Evolutionary conservation across 2,113 vertebrate species (phyloP), one percentile per base, ranked within the genome.

Genomic region (Candoia aspera): DNA sequence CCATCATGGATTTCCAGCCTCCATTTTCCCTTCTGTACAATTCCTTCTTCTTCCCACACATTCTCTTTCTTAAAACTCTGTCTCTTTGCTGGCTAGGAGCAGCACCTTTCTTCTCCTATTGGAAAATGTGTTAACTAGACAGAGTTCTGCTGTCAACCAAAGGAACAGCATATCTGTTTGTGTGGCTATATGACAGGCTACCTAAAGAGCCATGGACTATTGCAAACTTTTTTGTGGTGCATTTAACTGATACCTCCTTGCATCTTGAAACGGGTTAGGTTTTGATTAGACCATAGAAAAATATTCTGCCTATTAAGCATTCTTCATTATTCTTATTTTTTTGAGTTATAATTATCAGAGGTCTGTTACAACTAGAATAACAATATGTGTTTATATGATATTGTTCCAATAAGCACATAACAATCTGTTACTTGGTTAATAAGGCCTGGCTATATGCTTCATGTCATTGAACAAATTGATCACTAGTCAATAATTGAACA

Each of bases 401-500:
- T 93, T 92, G 95, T 90, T 95, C 95, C 95, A 96, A 90, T 87
- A 87, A 90, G 84, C 89, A 95, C 92, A 93, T 92, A 94, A 87
- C 93, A 96, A 85, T 33, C 0, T 92, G 93, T 96, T 97, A 95
- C 93, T 93, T 96, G 95, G 92, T 92, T 96, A 93, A 91, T 85
- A 95, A 93, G 95, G 92, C 96, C 91, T 91, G 94, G 91, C 91
- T 91, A 92, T 96, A 94, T 95, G 93, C 93, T 96, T 87, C 19
- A 4, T 89, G 59, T 93, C 95, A 95, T 21, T 95, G 90, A 55
- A 62, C 93, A 93, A 94, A 93, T 85, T 92, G 93, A 93, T 92
- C 92, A 53, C 85, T 92, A 94, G 73, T 88, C 64, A 87, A 13
- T 3, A 1, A 79, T 58, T 68, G 88, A 55, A 68, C 21, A 10